Conservation (phyloP, 2,888 invertebrate species). For the Hoplodrina ambigua region DNA sequence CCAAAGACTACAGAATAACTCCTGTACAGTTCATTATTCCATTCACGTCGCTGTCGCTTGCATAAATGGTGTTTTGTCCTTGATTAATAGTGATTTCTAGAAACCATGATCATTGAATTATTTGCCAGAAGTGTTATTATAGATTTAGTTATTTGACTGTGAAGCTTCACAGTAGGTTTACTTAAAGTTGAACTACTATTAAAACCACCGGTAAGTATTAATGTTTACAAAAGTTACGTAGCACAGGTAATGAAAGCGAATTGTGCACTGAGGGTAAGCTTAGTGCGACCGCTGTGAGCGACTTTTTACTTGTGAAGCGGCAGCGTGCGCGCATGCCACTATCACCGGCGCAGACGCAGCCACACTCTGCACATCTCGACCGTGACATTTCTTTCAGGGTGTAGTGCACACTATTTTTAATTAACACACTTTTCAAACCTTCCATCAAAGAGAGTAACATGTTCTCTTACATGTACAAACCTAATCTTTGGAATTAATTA, state of each 20-base stretch:
- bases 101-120: conserved; percentile 51
- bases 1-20: conserved; percentile 83
- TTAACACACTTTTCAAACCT: conserved; percentile 75
- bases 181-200: background rate
- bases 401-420: conserved; percentile 76
- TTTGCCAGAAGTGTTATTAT: conserved; percentile 33
- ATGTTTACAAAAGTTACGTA: conserved; percentile 47
- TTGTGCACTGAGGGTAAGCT: conserved; percentile 57
- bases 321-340: conserved; percentile 59
- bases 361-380: conserved; percentile 80
- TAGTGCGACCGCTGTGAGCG: conserved; percentile 71
- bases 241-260: conserved; percentile 48
- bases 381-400: conserved; percentile 86
- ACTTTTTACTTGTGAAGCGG: conserved; percentile 72
- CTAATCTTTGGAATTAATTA: conserved; percentile 58
- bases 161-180: background rate
- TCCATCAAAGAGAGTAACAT: conserved; percentile 28
- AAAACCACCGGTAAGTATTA: conserved; percentile 25
- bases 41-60: conserved; percentile 79
- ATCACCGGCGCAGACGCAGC: conserved; percentile 68
- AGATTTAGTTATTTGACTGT: conserved; percentile 6
- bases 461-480: conserved; percentile 40
- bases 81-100: conserved; percentile 66
- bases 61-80: conserved; percentile 80
- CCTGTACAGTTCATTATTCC: conserved; percentile 81